Conservation (phyloP, 2,113 vertebrate genomes). For the Chionodraco myersi region DNA sequence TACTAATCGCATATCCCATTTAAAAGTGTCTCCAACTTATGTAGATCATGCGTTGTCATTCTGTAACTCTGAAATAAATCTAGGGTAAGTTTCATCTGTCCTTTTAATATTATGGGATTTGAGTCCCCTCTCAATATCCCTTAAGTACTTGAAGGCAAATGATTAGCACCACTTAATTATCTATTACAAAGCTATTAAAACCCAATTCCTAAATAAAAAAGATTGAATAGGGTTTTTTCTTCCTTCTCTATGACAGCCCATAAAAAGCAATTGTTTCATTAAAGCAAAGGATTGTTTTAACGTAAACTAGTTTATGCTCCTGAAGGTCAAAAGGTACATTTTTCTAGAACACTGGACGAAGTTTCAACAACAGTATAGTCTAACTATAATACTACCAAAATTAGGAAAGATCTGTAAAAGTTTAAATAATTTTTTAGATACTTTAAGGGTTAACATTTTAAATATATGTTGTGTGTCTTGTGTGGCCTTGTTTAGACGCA, state of each 20-base stretch:
- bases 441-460: not conserved
- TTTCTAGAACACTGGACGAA: not conserved
- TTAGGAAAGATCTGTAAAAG: not conserved
- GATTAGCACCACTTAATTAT: slow-evolving; percentile 68
- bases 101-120: slow-evolving; percentile 61
- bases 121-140: slow-evolving; percentile 51
- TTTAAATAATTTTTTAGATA: slow-evolving; percentile 18
- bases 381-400: not conserved
- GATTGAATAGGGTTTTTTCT: slow-evolving; percentile 35
- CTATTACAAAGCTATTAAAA: slow-evolving; percentile 69
- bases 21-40: slow-evolving; percentile 25
- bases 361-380: not conserved
- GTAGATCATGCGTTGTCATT: slow-evolving; percentile 33
- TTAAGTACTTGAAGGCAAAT: slow-evolving; percentile 58
- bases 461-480: not conserved
- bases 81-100: slow-evolving; percentile 49
- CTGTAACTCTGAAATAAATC: slow-evolving; percentile 47
- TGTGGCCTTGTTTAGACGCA: slow-evolving; percentile 28
- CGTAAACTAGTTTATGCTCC: slow-evolving; percentile 5
- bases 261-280: slow-evolving; percentile 15
- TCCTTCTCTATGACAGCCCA: slow-evolving; percentile 32
- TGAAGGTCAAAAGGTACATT: not conserved
- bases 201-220: slow-evolving; percentile 44
- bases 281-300: not conserved
- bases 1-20: not conserved